These are phyloP conservation scores for Andrena minutula DNA, from an alignment of 2,888 invertebrate genomes.

Conservation along the genomic window DNA sequence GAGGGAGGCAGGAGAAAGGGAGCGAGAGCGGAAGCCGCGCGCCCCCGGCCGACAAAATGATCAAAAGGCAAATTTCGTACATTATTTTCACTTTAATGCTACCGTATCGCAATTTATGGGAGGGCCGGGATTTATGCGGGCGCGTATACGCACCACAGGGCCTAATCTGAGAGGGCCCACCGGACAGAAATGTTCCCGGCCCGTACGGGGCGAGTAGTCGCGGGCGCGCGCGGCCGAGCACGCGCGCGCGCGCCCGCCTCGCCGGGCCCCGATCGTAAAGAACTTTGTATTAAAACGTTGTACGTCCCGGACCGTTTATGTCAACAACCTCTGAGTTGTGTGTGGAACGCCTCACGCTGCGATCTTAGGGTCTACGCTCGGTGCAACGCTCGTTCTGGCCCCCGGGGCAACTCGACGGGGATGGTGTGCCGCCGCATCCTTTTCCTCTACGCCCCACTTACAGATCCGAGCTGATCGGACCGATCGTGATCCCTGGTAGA, in stretches of 20 bases:
- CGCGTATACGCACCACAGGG: constrained; percentile 77
- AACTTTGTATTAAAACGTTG: constrained; percentile 81
- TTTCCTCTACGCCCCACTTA: constrained; percentile 52
- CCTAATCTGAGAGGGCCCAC: constrained; percentile 71
- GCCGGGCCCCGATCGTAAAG: constrained; percentile 77
- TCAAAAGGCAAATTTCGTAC: constrained; percentile 84
- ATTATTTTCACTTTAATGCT: constrained; percentile 85
- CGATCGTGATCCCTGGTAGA: constrained; percentile 56
- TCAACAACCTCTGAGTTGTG: constrained; percentile 80
- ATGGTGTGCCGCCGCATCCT: constrained; percentile 62
- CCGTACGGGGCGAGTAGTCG: constrained; percentile 45
- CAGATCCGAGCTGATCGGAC: constrained; percentile 6
- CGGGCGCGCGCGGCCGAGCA: constrained; percentile 36
- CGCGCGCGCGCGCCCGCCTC: constrained; percentile 45
- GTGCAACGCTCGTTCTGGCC: constrained; percentile 61
- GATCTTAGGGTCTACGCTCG: constrained; percentile 62
- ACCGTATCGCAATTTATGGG: constrained; percentile 84
- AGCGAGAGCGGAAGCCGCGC: constrained; percentile 78
- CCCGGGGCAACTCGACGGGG: constrained; percentile 65
- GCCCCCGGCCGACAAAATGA: constrained; percentile 84
- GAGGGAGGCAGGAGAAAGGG: constrained; percentile 43
- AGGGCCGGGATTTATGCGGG: constrained; percentile 82
- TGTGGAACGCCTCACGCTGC: constrained; percentile 73
- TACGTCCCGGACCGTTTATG: constrained; percentile 76
- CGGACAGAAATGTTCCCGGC: constrained; percentile 61